A percentile compares a stretch with the other conserved stretches of the same genome.
These are phyloP conservation scores for Rugalucina vietnamica DNA, from an alignment of 2,888 invertebrate genomes.

Conservation along the genomic window DNA sequence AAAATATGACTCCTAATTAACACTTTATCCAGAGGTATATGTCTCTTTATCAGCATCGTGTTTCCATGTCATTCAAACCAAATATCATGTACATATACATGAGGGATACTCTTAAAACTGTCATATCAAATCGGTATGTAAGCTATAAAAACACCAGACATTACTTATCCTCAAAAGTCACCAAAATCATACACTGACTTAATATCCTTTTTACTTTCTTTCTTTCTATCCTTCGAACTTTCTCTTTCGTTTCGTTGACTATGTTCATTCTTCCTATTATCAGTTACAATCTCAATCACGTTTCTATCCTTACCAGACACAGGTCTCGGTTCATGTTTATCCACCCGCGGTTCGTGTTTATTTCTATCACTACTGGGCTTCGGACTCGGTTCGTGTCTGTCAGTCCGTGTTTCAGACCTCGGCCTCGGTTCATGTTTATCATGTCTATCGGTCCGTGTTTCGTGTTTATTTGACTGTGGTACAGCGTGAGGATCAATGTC, in stretches of 20 bases:
- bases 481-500: not conserved
- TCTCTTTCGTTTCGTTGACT: not conserved
- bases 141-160: no score
- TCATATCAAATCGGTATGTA: no score
- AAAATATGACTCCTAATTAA: no score
- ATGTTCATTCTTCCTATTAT: not conserved
- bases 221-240: conserved; percentile 7
- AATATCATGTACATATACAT: no score
- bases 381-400: not conserved
- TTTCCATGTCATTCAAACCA: no score
- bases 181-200: conserved; percentile 3
- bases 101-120: no score
- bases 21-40: no score
- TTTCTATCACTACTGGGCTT: not conserved
- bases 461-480: not conserved
- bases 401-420: not conserved
- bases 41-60: no score
- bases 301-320: not conserved
- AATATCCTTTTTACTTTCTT: not conserved
- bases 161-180: conserved; percentile 4
- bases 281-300: not conserved
- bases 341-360: not conserved
- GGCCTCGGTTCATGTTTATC: no score
- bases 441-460: no score
- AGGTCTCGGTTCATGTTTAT: not conserved